Conservation (phyloP, 1,140 invertebrate species). For the Pseudomyrmex dendroicus region DNA sequence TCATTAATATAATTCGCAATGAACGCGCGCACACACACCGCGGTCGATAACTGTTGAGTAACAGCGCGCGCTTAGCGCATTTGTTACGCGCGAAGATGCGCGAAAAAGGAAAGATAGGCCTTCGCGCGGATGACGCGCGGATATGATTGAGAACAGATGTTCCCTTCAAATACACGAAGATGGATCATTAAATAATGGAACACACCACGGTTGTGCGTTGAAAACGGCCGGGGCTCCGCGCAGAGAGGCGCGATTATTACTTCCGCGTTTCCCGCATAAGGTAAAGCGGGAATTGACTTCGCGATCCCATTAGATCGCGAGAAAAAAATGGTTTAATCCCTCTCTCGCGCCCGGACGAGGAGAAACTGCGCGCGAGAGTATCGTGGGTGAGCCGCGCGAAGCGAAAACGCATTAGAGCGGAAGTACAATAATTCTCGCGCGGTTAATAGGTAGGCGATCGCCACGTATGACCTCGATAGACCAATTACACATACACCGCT, state of each 20-base stretch:
- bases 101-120: not conserved
- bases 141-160: slow-evolving; percentile 39
- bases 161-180: slow-evolving; percentile 51
- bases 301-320: slow-evolving; percentile 45
- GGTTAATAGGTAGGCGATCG: slow-evolving; percentile 55
- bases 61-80: slow-evolving; percentile 3
- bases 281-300: slow-evolving; percentile 59
- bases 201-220: slow-evolving; percentile 5
- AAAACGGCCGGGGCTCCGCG: slow-evolving; percentile 38
- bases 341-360: slow-evolving; percentile 2
- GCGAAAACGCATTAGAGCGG: slow-evolving; percentile 53
- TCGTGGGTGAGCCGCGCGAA: slow-evolving; percentile 44
- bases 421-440: slow-evolving; percentile 54
- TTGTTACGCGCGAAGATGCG: not conserved
- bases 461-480: slow-evolving; percentile 54
- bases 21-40: not conserved
- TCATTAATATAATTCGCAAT: not conserved
- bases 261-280: slow-evolving; percentile 68
- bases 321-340: slow-evolving; percentile 57
- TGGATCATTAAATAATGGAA: slow-evolving; percentile 57
- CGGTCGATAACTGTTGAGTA: not conserved
- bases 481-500: slow-evolving; percentile 51
- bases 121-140: not conserved
- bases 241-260: slow-evolving; percentile 47
- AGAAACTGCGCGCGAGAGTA: slow-evolving; percentile 9